These are phyloP conservation scores for Tachina lurida DNA, from an alignment of 2,888 invertebrate genomes.

Conservation along the genomic window DNA sequence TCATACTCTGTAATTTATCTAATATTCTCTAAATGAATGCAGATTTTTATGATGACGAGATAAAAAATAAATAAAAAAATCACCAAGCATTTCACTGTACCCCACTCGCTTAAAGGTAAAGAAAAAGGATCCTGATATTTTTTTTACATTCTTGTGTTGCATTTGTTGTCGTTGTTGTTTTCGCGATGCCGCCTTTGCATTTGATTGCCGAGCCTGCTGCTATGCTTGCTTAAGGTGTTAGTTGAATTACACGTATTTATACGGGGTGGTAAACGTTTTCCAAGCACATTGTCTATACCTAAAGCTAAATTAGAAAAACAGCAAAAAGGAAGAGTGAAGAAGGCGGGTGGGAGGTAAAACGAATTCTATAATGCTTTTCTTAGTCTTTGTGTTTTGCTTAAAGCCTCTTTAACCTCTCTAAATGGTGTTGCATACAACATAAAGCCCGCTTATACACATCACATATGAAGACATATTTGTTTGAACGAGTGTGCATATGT, in stretches of 20 bases:
- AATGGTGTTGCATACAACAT: constrained; percentile 12
- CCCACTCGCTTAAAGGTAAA: constrained; percentile 38
- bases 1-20: constrained; percentile 13
- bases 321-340: neutral
- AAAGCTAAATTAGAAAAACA: neutral
- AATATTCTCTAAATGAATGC: constrained; percentile 30
- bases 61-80: neutral
- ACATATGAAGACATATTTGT: neutral
- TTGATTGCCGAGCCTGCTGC: constrained; percentile 5
- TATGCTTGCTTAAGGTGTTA: constrained; percentile 22
- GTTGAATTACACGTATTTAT: constrained; percentile 23
- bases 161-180: constrained; percentile 12
- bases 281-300: constrained; percentile 14
- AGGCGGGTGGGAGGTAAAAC: neutral
- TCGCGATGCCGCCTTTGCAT: constrained; percentile 4
- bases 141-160: constrained; percentile 13
- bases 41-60: constrained; percentile 15
- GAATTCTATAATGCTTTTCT: neutral
- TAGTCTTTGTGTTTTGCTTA: neutral
- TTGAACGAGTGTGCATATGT: neutral
- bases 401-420: constrained; percentile 9
- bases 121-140: constrained; percentile 3
- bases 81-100: neutral
- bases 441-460: neutral
- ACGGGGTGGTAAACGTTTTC: neutral